Percentiles rank a stretch among this genome's conserved stretches.
These are phyloP conservation scores for Strigops habroptila DNA, from an alignment of 2,113 vertebrate species.

Conservation along the genomic window DNA sequence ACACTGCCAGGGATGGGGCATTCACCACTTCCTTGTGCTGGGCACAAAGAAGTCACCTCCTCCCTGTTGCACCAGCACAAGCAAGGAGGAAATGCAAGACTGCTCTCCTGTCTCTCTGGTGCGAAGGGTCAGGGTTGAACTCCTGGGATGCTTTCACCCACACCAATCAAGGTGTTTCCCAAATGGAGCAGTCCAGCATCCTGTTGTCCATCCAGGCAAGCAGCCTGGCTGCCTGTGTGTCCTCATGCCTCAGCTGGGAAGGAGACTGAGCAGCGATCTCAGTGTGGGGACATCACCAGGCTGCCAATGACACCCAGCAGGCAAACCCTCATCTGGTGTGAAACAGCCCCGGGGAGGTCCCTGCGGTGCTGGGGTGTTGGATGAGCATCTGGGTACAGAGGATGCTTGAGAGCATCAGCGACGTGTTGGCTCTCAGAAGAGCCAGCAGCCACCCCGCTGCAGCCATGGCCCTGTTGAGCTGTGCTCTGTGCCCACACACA, in stretches of 20 bases:
- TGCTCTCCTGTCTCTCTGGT: background rate
- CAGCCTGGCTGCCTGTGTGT: background rate
- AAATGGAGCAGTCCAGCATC: background rate
- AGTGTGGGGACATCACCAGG: background rate
- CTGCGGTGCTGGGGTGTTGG: background rate
- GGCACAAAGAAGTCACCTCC: background rate
- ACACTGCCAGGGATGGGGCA: background rate
- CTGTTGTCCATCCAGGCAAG: background rate
- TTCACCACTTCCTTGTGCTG: background rate
- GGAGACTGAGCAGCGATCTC: background rate
- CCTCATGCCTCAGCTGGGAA: background rate
- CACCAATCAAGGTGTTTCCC: background rate
- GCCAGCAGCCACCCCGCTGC: background rate
- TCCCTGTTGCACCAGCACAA: rapidly evolving
- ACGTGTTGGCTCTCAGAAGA: background rate
- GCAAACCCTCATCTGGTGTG: background rate
- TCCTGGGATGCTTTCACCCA: background rate
- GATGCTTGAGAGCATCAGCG: background rate
- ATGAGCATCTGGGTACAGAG: background rate
- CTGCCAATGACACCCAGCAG: background rate
- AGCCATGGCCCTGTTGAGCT: background rate
- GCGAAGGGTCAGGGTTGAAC: background rate
- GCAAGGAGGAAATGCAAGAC: background rate
- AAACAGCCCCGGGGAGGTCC: background rate
- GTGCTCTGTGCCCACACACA: background rate